Conservation (phyloP, 2,113 vertebrate species). For the Dromas ardeola region DNA sequence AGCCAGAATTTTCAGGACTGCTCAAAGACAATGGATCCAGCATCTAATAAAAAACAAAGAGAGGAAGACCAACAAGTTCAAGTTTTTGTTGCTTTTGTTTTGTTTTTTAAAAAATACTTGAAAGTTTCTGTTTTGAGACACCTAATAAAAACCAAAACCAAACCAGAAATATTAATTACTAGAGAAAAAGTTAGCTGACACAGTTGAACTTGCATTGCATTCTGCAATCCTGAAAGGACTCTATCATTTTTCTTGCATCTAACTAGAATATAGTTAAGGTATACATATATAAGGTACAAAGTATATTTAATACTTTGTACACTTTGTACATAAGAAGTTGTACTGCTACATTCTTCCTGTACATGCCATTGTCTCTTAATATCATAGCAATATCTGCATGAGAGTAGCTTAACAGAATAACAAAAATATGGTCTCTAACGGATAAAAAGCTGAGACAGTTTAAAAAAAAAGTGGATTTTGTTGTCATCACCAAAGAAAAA, state of each 20-base stretch:
- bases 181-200: neutral
- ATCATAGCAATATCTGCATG: neutral
- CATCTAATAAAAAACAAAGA: slow-evolving; percentile 82
- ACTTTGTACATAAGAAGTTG: neutral
- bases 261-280: neutral
- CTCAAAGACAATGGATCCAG: slow-evolving; percentile 96
- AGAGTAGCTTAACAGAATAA: neutral
- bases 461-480: neutral
- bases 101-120: neutral
- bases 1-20: slow-evolving; percentile 98
- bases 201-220: neutral
- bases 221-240: neutral
- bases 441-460: neutral
- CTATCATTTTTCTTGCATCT: neutral
- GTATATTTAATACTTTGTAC: neutral
- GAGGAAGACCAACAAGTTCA: neutral
- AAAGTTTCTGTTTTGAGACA: neutral
- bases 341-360: neutral
- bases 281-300: too few relatives aligned
- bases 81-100: neutral
- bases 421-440: neutral
- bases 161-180: neutral
- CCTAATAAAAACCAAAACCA: neutral
- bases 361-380: neutral
- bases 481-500: neutral